Conservation (phyloP, 2,888 invertebrate species). For the Aquatica leii region DNA sequence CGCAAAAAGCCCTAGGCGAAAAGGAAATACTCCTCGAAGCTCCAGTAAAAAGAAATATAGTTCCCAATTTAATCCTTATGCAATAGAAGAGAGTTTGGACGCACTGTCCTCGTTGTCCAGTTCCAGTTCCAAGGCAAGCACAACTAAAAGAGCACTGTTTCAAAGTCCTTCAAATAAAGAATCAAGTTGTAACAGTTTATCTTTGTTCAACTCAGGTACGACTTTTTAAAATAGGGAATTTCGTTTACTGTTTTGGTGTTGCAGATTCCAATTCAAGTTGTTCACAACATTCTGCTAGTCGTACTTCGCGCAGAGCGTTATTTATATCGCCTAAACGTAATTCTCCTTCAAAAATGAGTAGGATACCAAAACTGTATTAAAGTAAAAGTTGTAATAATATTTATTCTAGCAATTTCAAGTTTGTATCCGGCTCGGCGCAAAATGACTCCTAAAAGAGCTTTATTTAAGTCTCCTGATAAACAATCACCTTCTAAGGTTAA, state of each 20-base stretch:
- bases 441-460: slow-evolving; percentile 68
- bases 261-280: slow-evolving; percentile 1
- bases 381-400: neutral
- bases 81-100: slow-evolving; percentile 48
- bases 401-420: slow-evolving; percentile 37
- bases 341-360: slow-evolving; percentile 34
- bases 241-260: too few relatives aligned
- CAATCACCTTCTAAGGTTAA: slow-evolving; percentile 42
- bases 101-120: slow-evolving; percentile 42
- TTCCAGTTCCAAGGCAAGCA: slow-evolving; percentile 41
- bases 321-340: slow-evolving; percentile 45
- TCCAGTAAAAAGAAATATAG: slow-evolving; percentile 69
- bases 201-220: slow-evolving; percentile 15
- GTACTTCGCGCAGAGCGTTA: slow-evolving; percentile 52
- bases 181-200: slow-evolving; percentile 15
- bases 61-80: slow-evolving; percentile 44
- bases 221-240: too few relatives aligned
- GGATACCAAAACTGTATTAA: neutral
- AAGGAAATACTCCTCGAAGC: slow-evolving; percentile 65
- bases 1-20: slow-evolving; percentile 66
- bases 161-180: slow-evolving; percentile 68
- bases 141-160: slow-evolving; percentile 75
- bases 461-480: slow-evolving; percentile 70
- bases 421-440: slow-evolving; percentile 55
- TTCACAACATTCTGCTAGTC: slow-evolving; percentile 45